Conservation (phyloP, 2,113 vertebrate species). For the Fulmarus glacialis region DNA sequence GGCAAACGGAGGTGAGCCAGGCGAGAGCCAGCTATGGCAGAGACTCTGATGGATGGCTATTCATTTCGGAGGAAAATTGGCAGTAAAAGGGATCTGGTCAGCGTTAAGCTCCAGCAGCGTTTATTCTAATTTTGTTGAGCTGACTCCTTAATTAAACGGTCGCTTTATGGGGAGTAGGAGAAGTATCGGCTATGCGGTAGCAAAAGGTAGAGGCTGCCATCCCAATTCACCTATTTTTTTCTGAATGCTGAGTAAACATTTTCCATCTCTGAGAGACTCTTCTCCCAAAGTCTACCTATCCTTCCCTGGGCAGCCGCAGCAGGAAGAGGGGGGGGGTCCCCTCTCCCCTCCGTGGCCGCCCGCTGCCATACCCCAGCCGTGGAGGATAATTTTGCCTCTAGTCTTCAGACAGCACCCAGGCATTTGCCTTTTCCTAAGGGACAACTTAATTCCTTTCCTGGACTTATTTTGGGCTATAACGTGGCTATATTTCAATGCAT, state of each 20-base stretch:
- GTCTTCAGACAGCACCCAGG: not conserved
- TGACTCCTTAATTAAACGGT: conserved; percentile 25
- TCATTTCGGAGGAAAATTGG: conserved; percentile 21
- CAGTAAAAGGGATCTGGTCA: conserved; percentile 16
- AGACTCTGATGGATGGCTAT: not conserved
- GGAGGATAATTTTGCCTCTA: not conserved
- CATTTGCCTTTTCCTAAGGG: not conserved
- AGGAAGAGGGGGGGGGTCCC: fast-evolving
- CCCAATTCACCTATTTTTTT: not conserved
- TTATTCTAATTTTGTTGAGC: conserved; percentile 24
- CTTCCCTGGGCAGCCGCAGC: fast-evolving
- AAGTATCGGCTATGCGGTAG: not conserved
- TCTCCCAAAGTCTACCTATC: not conserved
- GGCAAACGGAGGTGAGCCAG: not conserved
- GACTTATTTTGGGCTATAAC: not conserved
- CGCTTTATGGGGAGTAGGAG: not conserved
- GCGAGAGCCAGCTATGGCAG: not conserved
- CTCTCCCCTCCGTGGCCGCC: not conserved
- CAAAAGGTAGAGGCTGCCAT: not conserved
- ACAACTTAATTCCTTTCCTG: not conserved
- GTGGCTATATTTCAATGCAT: not conserved
- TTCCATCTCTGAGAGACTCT: not conserved
- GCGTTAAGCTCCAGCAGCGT: not conserved
- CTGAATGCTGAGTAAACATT: not conserved
- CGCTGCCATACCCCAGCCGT: not conserved